A percentile compares a stretch with the other conserved stretches of the same genome.
phyloP scores from a whole-genome alignment of 2,888 invertebrate species.

The Xylota sylvarum region DNA sequence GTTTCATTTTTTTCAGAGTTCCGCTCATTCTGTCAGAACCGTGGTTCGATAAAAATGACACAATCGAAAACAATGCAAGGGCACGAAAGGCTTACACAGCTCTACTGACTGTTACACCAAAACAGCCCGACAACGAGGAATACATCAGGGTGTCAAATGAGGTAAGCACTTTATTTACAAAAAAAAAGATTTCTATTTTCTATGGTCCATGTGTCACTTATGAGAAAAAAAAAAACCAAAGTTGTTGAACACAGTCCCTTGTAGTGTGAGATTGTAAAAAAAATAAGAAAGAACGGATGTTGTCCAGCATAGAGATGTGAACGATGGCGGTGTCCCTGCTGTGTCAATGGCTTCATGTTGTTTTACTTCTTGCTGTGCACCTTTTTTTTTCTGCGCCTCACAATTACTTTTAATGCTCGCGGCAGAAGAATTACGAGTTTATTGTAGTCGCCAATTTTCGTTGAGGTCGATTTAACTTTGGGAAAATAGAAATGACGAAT shows the following conservation, averaged over 20 bases:
- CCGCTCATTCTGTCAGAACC: conserved; percentile 89
- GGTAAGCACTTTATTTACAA: conserved; percentile 84
- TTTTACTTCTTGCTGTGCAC: conserved; percentile 4
- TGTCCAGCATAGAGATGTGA: neutral
- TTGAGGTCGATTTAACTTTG: conserved; percentile 19
- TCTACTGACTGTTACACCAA: conserved; percentile 94
- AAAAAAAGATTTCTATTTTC: neutral
- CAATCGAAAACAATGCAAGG: conserved; percentile 91
- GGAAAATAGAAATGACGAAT: neutral
- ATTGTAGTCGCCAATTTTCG: conserved; percentile 10
- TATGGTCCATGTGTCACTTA: neutral
- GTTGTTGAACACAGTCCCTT: conserved; percentile 23
- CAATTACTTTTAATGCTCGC: conserved; percentile 6
- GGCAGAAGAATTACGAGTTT: conserved; percentile 1
- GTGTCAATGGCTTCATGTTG: neutral
- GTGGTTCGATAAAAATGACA: conserved; percentile 94
- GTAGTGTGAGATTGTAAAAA: neutral
- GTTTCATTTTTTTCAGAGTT: conserved; percentile 85
- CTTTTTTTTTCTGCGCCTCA: neutral
- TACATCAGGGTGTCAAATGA: conserved; percentile 91
- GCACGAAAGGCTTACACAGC: conserved; percentile 95
- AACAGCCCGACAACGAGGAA: conserved; percentile 91
- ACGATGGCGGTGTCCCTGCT: neutral
- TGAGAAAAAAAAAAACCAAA: neutral
- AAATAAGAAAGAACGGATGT: conserved; percentile 15